phyloP scores from a whole-genome alignment of 1,140 invertebrate genomes.

The Pseudomyrmex sp. region DNA sequence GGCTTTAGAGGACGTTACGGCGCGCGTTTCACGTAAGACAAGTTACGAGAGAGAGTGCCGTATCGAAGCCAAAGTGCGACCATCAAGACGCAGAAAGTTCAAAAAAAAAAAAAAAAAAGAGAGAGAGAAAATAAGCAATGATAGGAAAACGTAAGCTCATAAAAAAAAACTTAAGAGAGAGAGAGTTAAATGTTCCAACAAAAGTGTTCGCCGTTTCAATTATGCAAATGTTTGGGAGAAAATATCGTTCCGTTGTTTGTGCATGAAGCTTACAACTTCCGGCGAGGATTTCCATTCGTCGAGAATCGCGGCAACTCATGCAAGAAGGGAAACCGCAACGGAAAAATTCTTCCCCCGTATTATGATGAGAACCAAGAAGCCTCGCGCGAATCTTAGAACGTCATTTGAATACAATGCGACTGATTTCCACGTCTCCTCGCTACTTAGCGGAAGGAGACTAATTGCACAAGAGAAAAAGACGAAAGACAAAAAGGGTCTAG shows the following conservation, averaged over 20 bases:
- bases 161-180: background rate
- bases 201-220: background rate
- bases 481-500: constrained; percentile 69
- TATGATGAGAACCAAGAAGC: constrained; percentile 18
- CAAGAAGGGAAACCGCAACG: background rate
- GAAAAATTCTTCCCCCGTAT: constrained; percentile 52
- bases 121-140: too few relatives aligned
- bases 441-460: background rate
- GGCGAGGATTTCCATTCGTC: background rate
- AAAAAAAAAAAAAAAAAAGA: too few relatives aligned
- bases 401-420: constrained; percentile 78
- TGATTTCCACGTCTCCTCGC: constrained; percentile 51
- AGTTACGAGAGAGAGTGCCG: background rate
- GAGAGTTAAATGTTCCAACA: too few relatives aligned
- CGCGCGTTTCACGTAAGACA: constrained; percentile 16
- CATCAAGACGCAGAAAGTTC: background rate
- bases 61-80: background rate
- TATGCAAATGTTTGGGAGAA: background rate
- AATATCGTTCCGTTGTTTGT: background rate
- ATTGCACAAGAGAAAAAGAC: constrained; percentile 18
- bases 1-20: background rate
- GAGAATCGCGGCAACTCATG: constrained; percentile 6
- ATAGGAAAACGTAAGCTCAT: background rate
- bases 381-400: constrained; percentile 26
- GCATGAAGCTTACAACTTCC: background rate